Evolutionary conservation across 35 echinoderm and acorn worm species (phyloP).

Genomic region (Ptychodera flava): DNA sequence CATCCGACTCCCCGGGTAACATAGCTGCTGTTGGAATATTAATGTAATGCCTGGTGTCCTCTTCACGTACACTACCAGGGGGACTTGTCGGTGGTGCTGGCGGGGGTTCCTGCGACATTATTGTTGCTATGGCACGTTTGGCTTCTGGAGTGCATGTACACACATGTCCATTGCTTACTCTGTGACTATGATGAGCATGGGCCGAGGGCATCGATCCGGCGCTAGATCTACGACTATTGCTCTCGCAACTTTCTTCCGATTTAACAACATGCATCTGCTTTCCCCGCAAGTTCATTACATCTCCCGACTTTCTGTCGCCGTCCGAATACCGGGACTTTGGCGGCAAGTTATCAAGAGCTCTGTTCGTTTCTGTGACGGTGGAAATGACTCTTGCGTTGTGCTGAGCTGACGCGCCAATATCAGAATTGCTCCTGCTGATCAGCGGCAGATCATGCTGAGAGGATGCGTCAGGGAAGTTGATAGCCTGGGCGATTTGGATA

Average conservation of each 20-base stretch:
- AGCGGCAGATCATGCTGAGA: slow-evolving; percentile 56
- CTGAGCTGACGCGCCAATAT: neutral
- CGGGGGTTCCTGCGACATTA: slow-evolving; percentile 27
- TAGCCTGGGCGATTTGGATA: slow-evolving; percentile 11
- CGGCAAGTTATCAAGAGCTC: neutral
- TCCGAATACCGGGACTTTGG: neutral
- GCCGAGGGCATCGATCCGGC: slow-evolving; percentile 19
- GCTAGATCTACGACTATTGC: slow-evolving; percentile 19
- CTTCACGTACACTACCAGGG: neutral
- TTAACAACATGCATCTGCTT: neutral
- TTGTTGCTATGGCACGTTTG: slow-evolving; percentile 61
- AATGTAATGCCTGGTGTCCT: slow-evolving; percentile 35
- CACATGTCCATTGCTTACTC: slow-evolving; percentile 33
- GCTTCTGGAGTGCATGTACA: slow-evolving; percentile 76
- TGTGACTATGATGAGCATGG: slow-evolving; percentile 47
- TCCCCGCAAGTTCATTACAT: neutral
- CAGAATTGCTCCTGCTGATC: neutral
- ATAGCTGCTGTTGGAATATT: slow-evolving; percentile 69
- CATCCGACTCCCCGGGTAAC: slow-evolving; percentile 41
- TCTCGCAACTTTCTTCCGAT: neutral
- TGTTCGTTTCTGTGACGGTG: neutral
- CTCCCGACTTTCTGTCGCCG: neutral
- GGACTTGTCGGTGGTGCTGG: slow-evolving; percentile 17
- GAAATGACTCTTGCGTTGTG: slow-evolving; percentile 4
- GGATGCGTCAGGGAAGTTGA: neutral